A percentile compares a stretch with the other conserved stretches of the same genome.
These are phyloP conservation scores for Pycnonotus jocosus DNA, from an alignment of 2,113 vertebrate species.

Conservation along the genomic window DNA sequence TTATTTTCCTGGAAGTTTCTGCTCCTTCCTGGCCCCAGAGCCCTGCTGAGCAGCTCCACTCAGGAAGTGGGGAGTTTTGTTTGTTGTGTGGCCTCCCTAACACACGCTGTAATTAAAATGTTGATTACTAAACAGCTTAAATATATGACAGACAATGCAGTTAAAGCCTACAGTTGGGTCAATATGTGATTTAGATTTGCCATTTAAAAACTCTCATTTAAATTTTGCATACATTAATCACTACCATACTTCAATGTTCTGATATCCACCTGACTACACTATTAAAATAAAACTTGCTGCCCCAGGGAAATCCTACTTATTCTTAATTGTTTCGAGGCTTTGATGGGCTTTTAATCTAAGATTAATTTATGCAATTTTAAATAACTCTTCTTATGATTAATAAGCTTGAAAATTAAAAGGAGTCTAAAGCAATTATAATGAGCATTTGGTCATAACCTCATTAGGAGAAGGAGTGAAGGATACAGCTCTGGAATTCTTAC, in stretches of 20 bases:
- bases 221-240: constrained; percentile 98
- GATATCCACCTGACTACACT: constrained; percentile 96
- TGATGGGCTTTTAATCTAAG: constrained; percentile 99
- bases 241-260: constrained; percentile 86
- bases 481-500: constrained; percentile 78
- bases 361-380: constrained; percentile 99
- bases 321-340: constrained; percentile 99
- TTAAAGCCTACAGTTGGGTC: constrained; percentile 80
- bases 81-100: constrained; percentile 59
- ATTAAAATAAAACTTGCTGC: constrained; percentile 93
- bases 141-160: constrained; percentile 77
- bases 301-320: constrained; percentile 97
- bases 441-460: constrained; percentile 98
- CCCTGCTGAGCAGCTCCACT: background rate
- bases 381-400: constrained; percentile 99
- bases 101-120: constrained; percentile 72
- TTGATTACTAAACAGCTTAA: constrained; percentile 78
- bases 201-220: constrained; percentile 88
- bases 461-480: constrained; percentile 86
- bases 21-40: background rate
- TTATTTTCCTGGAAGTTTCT: background rate
- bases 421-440: constrained; percentile 99
- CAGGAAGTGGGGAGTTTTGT: constrained; percentile 55
- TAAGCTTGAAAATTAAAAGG: constrained; percentile 99
- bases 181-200: constrained; percentile 85